phyloP scores from a whole-genome alignment of 2,888 invertebrate species.

The Andricus curvator region DNA sequence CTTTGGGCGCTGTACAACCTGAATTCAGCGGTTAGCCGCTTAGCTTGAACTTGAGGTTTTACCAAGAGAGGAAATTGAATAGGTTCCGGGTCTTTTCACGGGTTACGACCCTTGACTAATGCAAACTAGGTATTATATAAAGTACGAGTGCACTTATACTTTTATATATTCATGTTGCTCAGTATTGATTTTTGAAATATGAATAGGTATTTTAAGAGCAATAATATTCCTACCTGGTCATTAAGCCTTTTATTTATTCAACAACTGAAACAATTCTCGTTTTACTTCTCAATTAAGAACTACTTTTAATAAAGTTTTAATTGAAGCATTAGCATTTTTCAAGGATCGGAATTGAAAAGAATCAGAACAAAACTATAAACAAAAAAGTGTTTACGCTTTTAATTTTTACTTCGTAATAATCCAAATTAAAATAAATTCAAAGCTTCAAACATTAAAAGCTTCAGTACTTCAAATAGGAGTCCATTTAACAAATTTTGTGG shows the following conservation, averaged over 20 bases:
- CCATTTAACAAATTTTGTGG: background rate
- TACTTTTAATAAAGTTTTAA: background rate
- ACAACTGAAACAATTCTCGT: background rate
- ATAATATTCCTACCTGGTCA: background rate
- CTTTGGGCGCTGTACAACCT: conserved; percentile 6
- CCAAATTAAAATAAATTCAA: too few species aligned
- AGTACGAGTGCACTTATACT: background rate
- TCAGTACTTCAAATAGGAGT: background rate
- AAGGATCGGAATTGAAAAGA: too few species aligned
- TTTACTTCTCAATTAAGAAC: background rate
- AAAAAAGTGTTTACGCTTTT: too few species aligned
- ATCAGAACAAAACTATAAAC: too few species aligned
- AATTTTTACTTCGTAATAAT: too few species aligned
- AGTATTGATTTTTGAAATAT: conserved; percentile 13
- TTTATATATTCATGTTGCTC: background rate
- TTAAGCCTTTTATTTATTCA: background rate
- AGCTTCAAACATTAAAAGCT: too few species aligned
- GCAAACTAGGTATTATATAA: background rate
- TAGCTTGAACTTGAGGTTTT: conserved; percentile 20
- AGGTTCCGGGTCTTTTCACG: conserved; percentile 32
- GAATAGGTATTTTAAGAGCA: background rate
- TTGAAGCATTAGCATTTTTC: too few species aligned
- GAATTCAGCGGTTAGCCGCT: background rate
- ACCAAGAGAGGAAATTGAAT: conserved; percentile 29
- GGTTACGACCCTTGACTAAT: conserved; percentile 25